Percentiles rank a stretch among this genome's conserved stretches.
These are phyloP conservation scores for Tortricodes alternella DNA, from an alignment of 2,888 invertebrate genomes.

Conservation along the genomic window DNA sequence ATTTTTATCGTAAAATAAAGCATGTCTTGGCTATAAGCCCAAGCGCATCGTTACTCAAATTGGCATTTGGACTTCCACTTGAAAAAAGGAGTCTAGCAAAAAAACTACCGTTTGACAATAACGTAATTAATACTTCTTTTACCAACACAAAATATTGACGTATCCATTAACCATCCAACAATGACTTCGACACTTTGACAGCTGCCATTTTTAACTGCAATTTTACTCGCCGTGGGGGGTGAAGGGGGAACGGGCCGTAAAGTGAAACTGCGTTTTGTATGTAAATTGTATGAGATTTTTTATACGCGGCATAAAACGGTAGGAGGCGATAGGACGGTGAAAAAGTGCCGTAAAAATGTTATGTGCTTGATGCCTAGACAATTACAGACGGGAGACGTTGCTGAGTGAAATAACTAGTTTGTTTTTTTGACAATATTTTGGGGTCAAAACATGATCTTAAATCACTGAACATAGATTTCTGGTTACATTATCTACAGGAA, in stretches of 20 bases:
- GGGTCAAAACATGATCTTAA: too few relatives aligned
- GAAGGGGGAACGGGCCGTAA: constrained; percentile 1
- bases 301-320: constrained; percentile 24
- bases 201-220: constrained; percentile 19
- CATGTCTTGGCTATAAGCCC: too few relatives aligned
- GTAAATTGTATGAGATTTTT: constrained; percentile 31
- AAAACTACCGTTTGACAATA: too few relatives aligned
- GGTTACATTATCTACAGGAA: too few relatives aligned
- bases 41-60: too few relatives aligned
- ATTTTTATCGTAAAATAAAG: too few relatives aligned
- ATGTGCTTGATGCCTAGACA: constrained; percentile 14
- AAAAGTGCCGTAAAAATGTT: constrained; percentile 22
- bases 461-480: too few relatives aligned
- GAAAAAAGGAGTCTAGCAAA: too few relatives aligned
- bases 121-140: not conserved
- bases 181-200: constrained; percentile 1
- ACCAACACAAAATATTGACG: constrained; percentile 10
- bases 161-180: constrained; percentile 7
- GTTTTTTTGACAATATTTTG: too few relatives aligned
- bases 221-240: constrained; percentile 1
- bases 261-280: constrained; percentile 23
- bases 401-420: constrained; percentile 10
- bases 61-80: too few relatives aligned
- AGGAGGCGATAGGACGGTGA: constrained; percentile 11
- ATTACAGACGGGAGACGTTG: constrained; percentile 14